These are phyloP conservation scores for Dolichotis patagonum DNA, from an alignment of 2,113 vertebrate genomes.

Conservation along the genomic window DNA sequence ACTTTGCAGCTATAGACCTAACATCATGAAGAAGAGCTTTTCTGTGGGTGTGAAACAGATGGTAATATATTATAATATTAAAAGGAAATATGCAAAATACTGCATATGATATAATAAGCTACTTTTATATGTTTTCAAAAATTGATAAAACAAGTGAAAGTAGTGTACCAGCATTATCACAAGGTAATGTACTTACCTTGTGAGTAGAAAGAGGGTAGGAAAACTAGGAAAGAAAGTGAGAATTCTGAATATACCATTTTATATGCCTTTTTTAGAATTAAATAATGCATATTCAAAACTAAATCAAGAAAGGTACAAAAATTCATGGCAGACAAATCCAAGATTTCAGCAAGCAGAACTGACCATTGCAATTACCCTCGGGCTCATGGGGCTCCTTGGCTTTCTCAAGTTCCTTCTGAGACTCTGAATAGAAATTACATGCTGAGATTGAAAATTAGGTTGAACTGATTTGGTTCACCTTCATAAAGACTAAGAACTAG, in stretches of 20 bases:
- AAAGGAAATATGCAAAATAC: not conserved
- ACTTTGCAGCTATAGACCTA: not conserved
- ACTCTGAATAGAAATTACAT: not conserved
- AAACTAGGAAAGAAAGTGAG: not conserved
- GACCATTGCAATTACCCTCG: not conserved
- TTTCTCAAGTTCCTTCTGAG: not conserved
- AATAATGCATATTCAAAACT: not conserved
- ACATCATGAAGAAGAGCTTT: not conserved
- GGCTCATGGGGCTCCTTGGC: not conserved
- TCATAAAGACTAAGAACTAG: slow-evolving; percentile 30
- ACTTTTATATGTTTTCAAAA: not conserved
- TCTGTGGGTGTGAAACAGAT: not conserved
- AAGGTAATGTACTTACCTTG: not conserved
- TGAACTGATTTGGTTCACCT: slow-evolving; percentile 16
- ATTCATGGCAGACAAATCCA: not conserved
- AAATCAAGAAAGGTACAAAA: slow-evolving; percentile 10
- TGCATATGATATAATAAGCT: not conserved
- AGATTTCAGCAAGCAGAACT: not conserved
- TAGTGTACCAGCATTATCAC: not conserved
- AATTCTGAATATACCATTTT: not conserved
- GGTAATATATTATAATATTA: not conserved
- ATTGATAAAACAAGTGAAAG: not conserved
- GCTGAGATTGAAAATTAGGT: slow-evolving; percentile 36
- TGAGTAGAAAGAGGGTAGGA: not conserved
- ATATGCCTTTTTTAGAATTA: not conserved